Conservation (phyloP, 1,140 invertebrate species). For the Ptiloglossa arizonensis region DNA sequence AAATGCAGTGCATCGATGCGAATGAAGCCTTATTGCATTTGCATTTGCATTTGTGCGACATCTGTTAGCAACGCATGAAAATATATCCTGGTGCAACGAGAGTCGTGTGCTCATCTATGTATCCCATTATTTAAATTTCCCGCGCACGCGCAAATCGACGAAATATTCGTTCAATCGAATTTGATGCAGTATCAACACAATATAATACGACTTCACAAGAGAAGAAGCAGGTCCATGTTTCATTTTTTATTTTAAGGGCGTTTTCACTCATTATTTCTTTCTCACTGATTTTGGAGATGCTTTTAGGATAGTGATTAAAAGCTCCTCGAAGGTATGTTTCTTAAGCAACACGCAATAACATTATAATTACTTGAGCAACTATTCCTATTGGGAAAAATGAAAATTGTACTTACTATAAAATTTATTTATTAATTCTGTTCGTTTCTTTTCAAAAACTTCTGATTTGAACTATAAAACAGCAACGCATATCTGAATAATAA, state of each 20-base stretch:
- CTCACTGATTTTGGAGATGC: neutral
- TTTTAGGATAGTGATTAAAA: neutral
- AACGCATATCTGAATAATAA: no score
- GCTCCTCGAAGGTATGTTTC: neutral
- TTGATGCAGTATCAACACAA: constrained; percentile 45
- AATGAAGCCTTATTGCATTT: neutral
- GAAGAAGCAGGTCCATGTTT: neutral
- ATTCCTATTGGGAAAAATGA: no score
- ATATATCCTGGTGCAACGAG: neutral
- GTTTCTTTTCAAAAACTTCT: no score
- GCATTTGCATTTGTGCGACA: neutral
- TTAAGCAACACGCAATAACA: neutral
- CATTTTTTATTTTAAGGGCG: neutral
- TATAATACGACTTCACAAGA: constrained; percentile 31
- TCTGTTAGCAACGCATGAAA: neutral
- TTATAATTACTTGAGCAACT: neutral
- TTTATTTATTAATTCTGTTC: neutral
- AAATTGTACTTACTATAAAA: neutral
- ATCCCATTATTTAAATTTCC: constrained; percentile 29
- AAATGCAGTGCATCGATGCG: neutral
- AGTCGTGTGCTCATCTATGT: constrained; percentile 4
- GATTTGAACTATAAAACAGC: no score
- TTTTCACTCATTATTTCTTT: neutral
- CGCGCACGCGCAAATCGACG: constrained; percentile 33
- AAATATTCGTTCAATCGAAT: constrained; percentile 56